A percentile compares a stretch with the other conserved stretches of the same genome.
phyloP scores from a whole-genome alignment of 2,797 vertebrate species.

The Todus mexicanus region DNA sequence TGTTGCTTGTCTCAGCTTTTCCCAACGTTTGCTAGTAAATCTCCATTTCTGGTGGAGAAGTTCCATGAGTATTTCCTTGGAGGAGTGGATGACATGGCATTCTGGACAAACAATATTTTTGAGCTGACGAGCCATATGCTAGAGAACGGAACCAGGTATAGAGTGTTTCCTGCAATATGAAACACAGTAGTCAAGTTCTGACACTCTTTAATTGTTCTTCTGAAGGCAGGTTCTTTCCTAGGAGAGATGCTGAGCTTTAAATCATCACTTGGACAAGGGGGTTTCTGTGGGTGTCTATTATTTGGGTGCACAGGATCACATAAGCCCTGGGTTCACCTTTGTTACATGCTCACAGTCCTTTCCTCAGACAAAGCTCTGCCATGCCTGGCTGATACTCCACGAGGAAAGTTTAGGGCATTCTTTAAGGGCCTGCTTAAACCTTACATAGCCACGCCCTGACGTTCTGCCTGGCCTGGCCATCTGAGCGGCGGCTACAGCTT shows the following conservation, averaged over 20 bases:
- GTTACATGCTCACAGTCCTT: accelerated
- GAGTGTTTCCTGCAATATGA: background rate
- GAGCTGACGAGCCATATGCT: constrained; percentile 71
- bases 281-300: background rate
- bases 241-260: background rate
- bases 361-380: background rate
- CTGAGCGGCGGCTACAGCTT: background rate
- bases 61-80: constrained; percentile 81
- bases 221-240: background rate
- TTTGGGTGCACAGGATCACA: accelerated
- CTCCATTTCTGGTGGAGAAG: constrained; percentile 78
- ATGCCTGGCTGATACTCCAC: background rate
- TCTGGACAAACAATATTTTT: constrained; percentile 77
- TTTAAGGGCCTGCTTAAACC: background rate
- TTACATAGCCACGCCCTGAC: background rate
- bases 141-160: constrained; percentile 75
- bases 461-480: background rate
- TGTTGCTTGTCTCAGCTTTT: constrained; percentile 69
- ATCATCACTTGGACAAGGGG: background rate
- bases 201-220: background rate
- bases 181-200: background rate
- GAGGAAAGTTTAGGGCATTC: background rate
- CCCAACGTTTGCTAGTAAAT: constrained; percentile 70
- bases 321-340: background rate
- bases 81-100: constrained; percentile 79